Percentiles rank a stretch among this genome's conserved stretches.
phyloP scores from a whole-genome alignment of 2,113 vertebrate genomes.

The Brachypodius melanocephalos region DNA sequence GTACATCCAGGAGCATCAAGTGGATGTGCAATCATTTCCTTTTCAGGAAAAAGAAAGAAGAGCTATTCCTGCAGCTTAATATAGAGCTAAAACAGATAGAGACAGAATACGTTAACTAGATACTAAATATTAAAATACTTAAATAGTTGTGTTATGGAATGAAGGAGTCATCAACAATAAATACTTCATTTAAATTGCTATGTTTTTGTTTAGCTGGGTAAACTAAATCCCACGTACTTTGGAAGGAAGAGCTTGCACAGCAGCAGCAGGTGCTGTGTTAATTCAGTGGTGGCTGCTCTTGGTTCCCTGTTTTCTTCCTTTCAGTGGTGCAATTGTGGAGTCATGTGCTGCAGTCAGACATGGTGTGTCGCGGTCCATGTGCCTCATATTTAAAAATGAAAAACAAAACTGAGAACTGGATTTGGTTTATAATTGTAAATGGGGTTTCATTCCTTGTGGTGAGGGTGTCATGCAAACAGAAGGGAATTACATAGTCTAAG shows the following conservation, averaged over 20 bases:
- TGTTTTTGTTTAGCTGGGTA: background rate
- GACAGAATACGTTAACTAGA: background rate
- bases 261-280: fast-evolving
- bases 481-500: background rate
- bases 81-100: background rate
- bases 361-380: background rate
- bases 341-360: background rate
- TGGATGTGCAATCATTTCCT: background rate
- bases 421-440: background rate
- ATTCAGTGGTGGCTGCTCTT: fast-evolving
- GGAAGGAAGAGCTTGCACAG: background rate
- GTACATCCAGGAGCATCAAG: background rate
- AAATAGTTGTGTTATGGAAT: background rate
- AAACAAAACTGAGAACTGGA: background rate
- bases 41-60: background rate
- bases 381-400: background rate
- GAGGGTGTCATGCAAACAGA: background rate
- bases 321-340: background rate
- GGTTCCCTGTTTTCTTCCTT: background rate
- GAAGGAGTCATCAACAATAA: background rate
- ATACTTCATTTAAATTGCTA: background rate
- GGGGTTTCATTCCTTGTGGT: background rate
- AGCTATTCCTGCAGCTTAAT: background rate
- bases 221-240: background rate
- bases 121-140: background rate